Conservation (phyloP, 2,888 invertebrate genomes). For the Priapulus caudatus region DNA sequence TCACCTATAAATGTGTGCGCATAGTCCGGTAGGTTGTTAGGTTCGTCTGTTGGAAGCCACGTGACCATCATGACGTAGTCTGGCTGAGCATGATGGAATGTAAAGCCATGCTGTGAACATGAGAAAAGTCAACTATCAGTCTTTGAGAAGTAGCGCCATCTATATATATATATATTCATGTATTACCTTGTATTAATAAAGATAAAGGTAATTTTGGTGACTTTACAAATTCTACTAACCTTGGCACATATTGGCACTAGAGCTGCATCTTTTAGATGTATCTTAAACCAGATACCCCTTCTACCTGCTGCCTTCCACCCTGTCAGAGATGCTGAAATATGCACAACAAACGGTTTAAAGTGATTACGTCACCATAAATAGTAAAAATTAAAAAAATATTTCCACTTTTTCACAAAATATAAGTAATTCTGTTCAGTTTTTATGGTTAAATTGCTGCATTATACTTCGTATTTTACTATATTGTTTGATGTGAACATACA, state of each 20-base stretch:
- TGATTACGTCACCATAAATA: too few relatives aligned
- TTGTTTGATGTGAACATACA: too few relatives aligned
- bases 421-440: neutral
- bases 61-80: conserved; percentile 65
- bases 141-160: neutral
- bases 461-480: too few relatives aligned
- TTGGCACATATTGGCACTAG: conserved; percentile 63
- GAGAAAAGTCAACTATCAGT: conserved; percentile 7
- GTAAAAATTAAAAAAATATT: too few relatives aligned
- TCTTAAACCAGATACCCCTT: conserved; percentile 68
- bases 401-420: too few relatives aligned
- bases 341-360: too few relatives aligned
- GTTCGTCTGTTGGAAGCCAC: conserved; percentile 55
- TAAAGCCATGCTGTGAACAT: conserved; percentile 56
- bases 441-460: neutral
- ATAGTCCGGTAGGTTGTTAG: conserved; percentile 31
- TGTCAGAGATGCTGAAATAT: conserved; percentile 51
- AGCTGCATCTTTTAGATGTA: conserved; percentile 53
- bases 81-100: conserved; percentile 71
- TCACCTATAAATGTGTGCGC: conserved; percentile 36
- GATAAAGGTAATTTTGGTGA: too few relatives aligned
- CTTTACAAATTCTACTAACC: conserved; percentile 42
- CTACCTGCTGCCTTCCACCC: conserved; percentile 52
- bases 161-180: neutral
- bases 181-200: neutral